These are phyloP conservation scores for Phyllopteryx taeniolatus DNA, from an alignment of 2,113 vertebrate species.

Conservation along the genomic window DNA sequence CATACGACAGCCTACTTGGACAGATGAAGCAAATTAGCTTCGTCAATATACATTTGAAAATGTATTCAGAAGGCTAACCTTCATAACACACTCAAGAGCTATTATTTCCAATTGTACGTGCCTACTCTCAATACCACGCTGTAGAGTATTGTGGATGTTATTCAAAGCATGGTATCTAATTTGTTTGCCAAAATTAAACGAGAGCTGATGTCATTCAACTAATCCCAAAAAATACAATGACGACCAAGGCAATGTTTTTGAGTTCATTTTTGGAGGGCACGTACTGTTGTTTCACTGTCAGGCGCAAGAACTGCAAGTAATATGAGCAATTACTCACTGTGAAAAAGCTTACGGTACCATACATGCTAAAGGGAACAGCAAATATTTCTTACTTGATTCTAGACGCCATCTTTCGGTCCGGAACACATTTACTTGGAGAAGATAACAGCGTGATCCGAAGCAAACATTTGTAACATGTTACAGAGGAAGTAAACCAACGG, in stretches of 20 bases:
- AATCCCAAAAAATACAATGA: background rate
- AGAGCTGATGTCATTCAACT: background rate
- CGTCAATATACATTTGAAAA: background rate
- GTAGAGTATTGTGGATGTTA: background rate
- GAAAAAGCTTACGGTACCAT: background rate
- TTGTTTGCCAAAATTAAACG: background rate
- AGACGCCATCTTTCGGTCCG: background rate
- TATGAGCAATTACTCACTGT: background rate
- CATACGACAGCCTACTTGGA: background rate
- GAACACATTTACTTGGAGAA: background rate
- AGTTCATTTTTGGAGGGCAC: background rate
- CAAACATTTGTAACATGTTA: background rate
- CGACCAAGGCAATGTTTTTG: background rate
- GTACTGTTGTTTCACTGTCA: background rate
- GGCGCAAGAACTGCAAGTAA: background rate
- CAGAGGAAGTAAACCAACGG: background rate
- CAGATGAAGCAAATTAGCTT: background rate
- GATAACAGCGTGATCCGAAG: background rate
- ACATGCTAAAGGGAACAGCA: background rate
- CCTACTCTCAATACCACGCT: background rate
- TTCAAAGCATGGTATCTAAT: background rate
- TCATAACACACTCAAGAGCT: background rate
- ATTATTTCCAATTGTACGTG: background rate
- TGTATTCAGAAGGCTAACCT: background rate
- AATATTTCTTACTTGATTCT: constrained; percentile 1